Evolutionary conservation across 2,888 invertebrate species (phyloP), one percentile per base, ranked within the genome.

Genomic region (Drosophila prolongata): DNA sequence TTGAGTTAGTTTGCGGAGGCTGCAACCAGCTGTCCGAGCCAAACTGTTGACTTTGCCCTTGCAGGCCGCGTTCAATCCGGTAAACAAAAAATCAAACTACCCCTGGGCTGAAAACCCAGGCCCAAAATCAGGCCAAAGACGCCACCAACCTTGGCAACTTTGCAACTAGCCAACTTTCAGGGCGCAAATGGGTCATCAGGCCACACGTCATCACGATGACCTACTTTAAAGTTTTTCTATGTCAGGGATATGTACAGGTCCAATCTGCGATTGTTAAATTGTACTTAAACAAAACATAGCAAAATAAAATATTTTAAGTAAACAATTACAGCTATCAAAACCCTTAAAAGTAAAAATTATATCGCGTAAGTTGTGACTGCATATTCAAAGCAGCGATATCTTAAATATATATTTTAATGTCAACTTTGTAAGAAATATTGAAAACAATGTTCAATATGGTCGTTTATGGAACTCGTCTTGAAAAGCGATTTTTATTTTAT

Each of bases 21-120:
- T 75, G 79, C 56, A 53, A 53, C 46, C 79, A 78, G 75, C 77
- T 78, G 78, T 78, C 80, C 65, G 67, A 47, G 53, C 43, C 65
- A 46, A 61, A 55, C 56, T 75, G 60, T 62, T 57, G 64, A 14
- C 46, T 46, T 52, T 53, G 19, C 40, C 67, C 37, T 47, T 61
- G 70, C 59, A 67, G 56, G 56, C 70, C 52, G 76, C 70, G 68
- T 78, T 61, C 47, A 49, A 55, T 67, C 44, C 44, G 30, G 50
- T 47, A 56, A 69, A 56, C 34, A 69, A 13, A 27, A 30, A 54
- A 49, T 37, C 40, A 14, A 70, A 56, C 44, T 8, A 62, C 34
- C 71, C 59, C 50, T 6, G 9, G 9, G 9, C 37, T 46, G 19
- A 43, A 52, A 30, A 27, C 6, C 27, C 49, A 35, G 11, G 42